These are phyloP conservation scores for Taenaris catops DNA, from an alignment of 2,888 invertebrate genomes.

Conservation along the genomic window DNA sequence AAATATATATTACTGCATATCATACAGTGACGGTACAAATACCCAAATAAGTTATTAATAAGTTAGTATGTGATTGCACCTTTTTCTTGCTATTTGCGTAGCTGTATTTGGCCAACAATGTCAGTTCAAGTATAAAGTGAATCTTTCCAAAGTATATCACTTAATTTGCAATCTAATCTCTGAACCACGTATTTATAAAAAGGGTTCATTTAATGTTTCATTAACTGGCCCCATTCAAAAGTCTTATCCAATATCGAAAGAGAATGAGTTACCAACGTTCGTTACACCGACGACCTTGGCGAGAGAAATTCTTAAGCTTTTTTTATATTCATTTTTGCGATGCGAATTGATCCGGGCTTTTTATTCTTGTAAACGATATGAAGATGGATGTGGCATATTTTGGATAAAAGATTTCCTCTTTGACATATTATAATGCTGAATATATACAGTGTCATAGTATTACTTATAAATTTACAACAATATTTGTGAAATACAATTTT, in stretches of 20 bases:
- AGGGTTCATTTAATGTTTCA: conserved; percentile 19
- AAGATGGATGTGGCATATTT: no score
- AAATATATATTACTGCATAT: no score
- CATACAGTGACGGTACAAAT: no score
- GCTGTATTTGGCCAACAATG: no score
- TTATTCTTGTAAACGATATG: neutral
- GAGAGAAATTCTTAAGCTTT: conserved; percentile 13
- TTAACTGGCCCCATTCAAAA: conserved; percentile 16
- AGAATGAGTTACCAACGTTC: conserved; percentile 13
- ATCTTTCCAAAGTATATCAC: conserved; percentile 6
- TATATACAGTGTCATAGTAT: no score
- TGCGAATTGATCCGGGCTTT: neutral
- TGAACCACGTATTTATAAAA: conserved; percentile 10
- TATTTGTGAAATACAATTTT: no score
- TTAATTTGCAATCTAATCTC: conserved; percentile 9
- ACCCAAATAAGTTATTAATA: no score
- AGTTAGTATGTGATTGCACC: no score
- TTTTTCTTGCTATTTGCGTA: no score
- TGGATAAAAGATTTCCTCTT: no score
- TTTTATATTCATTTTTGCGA: conserved; percentile 10
- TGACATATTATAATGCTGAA: no score
- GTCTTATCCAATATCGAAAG: conserved; percentile 15
- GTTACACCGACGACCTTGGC: conserved; percentile 10
- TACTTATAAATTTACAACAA: no score
- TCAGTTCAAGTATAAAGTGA: neutral